phyloP scores from a whole-genome alignment of 2,888 invertebrate species.

The Dolichopus griseipennis region DNA sequence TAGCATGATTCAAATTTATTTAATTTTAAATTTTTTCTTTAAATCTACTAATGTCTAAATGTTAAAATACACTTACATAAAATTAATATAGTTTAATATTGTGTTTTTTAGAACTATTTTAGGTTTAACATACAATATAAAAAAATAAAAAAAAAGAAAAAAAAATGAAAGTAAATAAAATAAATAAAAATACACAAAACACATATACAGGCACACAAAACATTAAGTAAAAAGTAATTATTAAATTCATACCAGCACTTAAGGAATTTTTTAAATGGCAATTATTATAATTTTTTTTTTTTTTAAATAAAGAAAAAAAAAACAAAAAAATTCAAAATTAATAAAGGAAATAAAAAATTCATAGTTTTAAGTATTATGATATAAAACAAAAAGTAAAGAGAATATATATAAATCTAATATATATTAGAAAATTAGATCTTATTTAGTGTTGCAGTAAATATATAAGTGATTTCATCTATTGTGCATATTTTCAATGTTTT shows the following conservation, averaged over 20 bases:
- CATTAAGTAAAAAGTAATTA: not conserved
- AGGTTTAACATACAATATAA: not conserved
- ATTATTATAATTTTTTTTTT: not conserved
- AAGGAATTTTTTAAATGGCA: conserved; percentile 1
- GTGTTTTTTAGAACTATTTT: not conserved
- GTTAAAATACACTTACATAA: not conserved
- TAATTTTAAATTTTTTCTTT: not conserved
- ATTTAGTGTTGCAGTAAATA: too few species aligned
- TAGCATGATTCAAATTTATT: not conserved
- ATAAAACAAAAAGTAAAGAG: too few species aligned
- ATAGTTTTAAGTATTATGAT: too few species aligned
- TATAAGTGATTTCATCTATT: too few species aligned
- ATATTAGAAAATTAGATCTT: too few species aligned
- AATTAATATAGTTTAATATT: not conserved
- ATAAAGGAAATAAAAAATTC: too few species aligned
- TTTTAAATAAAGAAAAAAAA: too few species aligned
- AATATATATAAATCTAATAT: too few species aligned
- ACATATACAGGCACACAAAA: not conserved
- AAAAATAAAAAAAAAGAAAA: not conserved
- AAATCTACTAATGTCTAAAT: not conserved
- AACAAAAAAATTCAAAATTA: not conserved
- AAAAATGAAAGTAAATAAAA: not conserved
- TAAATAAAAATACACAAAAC: too few species aligned
- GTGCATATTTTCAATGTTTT: too few species aligned
- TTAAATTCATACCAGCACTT: not conserved